These are phyloP conservation scores for Apeira syringaria DNA, from an alignment of 2,888 invertebrate species.

Conservation along the genomic window DNA sequence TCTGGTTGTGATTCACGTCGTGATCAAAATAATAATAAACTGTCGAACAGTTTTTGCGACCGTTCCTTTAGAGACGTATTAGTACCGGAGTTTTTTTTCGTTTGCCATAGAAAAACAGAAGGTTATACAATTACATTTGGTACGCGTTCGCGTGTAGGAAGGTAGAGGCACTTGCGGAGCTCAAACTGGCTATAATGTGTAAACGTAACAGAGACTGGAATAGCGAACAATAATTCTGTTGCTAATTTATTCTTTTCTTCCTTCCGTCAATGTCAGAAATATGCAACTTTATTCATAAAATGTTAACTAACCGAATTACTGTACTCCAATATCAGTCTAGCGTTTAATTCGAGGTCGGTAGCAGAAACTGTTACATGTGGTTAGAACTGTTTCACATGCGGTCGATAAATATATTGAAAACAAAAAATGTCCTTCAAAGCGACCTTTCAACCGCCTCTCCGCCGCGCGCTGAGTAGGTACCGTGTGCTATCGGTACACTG, in stretches of 20 bases:
- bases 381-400: conserved; percentile 48
- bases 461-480: conserved; percentile 45
- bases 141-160: conserved; percentile 54
- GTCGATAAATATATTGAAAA: conserved; percentile 54
- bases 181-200: conserved; percentile 39
- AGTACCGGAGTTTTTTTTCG: conserved; percentile 53
- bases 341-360: conserved; percentile 24
- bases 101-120: conserved; percentile 58
- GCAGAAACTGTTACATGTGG: conserved; percentile 41
- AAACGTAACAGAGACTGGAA: conserved; percentile 38
- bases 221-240: conserved; percentile 40
- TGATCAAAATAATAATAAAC: conserved; percentile 80
- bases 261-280: conserved; percentile 33
- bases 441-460: conserved; percentile 71
- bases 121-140: conserved; percentile 60
- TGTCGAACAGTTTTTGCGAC: conserved; percentile 76
- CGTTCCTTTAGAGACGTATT: conserved; percentile 60
- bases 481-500: conserved; percentile 73
- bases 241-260: conserved; percentile 43
- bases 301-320: background rate
- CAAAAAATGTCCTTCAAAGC: conserved; percentile 71
- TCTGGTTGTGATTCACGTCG: conserved; percentile 80
- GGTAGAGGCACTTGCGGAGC: conserved; percentile 36
- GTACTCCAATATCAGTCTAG: conserved; percentile 4
- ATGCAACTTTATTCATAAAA: conserved; percentile 9